Base-by-base conservation (phyloP, 2,888 invertebrate genomes). In the Danaus chrysippus region DNA sequence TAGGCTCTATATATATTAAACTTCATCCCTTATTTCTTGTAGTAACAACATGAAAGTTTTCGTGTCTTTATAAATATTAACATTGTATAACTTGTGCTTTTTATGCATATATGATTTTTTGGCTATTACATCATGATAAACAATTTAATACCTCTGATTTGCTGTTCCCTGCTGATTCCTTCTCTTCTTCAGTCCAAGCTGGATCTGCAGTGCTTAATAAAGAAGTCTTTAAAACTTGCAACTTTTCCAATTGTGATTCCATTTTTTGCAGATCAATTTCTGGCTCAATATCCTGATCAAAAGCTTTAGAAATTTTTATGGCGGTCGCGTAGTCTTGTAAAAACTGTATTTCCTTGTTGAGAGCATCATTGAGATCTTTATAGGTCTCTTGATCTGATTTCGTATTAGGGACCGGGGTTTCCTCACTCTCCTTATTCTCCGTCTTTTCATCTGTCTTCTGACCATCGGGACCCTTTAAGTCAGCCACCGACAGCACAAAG, bases 151-250 rank as follows among this genome's bases (percentile, higher is more conserved):
- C 70, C 69, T 68, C 65, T 58, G 61, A 55, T 15, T 65, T 68
- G 62, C 55, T 61, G 49, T 15, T 34, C 23, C 23, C 66, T 15
- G 60, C 56, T 5, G 53, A 44, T 42, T 63, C 57, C 55, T 54
- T 55, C 68, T 67, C 15, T 56, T 62, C 60, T 41, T 68, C 75
- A 1, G 80, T 68, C 81, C 81, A 82, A 15, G 68, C 74, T 0
- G 77, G 73, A 49, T 85, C 82, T 0, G 81, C 74, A 57, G 85
- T 87, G 59, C 83, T 76, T 75, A 92, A 72, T 68, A 91, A 61
- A 76, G 87, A 86, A 75, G 88, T 84, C 80, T 91, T 82, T 73
- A 92, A 67, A 75, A 88, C 69, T 76, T 85, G 86, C 8, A 86
- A 64, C n/a, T 84, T 84, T 54, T 80, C 49, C 15, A 49, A 17